phyloP scores from a whole-genome alignment of 2,113 vertebrate species.

The Sarotherodon lohbergeri region DNA sequence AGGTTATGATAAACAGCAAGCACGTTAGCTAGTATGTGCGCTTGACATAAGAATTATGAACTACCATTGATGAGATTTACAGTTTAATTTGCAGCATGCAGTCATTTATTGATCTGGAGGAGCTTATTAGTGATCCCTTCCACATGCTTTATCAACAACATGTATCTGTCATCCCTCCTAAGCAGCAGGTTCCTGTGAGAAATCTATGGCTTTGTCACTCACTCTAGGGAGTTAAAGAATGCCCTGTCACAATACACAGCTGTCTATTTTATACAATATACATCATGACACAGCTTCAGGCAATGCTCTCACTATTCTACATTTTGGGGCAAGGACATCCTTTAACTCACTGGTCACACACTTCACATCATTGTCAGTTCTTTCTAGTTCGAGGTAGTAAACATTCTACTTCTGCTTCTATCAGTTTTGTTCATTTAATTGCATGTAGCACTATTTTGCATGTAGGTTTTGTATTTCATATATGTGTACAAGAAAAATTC shows the following conservation, averaged over 20 bases:
- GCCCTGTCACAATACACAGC: conserved; percentile 1
- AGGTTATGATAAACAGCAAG: conserved; percentile 4
- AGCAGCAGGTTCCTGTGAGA: conserved; percentile 51
- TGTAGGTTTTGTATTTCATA: not conserved
- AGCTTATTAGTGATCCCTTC: conserved; percentile 44
- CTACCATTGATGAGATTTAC: conserved; percentile 43
- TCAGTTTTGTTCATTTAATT: not conserved
- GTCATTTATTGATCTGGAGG: conserved; percentile 57
- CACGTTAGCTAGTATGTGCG: conserved; percentile 68
- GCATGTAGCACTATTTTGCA: not conserved
- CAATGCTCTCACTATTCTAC: not conserved
- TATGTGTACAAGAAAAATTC: not conserved
- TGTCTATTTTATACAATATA: conserved; percentile 14
- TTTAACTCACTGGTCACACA: not conserved
- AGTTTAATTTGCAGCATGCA: conserved; percentile 52
- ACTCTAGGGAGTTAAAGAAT: conserved; percentile 40
- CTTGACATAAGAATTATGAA: conserved; percentile 20
- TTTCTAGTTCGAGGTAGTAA: not conserved
- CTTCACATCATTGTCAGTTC: not conserved
- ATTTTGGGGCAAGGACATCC: not conserved
- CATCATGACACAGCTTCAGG: conserved; percentile 2
- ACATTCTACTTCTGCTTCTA: not conserved
- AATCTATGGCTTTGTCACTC: conserved; percentile 49
- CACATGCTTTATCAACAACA: conserved; percentile 14
- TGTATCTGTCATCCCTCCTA: conserved; percentile 40